Evolutionary conservation across 2,888 invertebrate species (phyloP), one percentile per base, ranked within the genome.

Genomic region (Epinotia bilunana): DNA sequence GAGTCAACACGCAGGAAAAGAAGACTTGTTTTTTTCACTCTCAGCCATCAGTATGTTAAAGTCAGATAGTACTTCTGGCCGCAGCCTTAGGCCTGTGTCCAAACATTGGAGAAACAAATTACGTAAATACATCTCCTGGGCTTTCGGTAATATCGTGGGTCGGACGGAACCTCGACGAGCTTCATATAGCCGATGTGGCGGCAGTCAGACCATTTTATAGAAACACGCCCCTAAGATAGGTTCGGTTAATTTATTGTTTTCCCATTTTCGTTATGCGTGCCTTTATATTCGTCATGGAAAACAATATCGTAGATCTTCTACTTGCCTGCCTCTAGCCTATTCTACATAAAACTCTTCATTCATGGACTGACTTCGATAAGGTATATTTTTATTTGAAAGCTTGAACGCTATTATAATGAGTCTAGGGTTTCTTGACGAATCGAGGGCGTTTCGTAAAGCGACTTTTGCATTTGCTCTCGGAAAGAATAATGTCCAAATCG

Each of bases 121-220:
- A 75, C 75, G 67, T 72, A 72, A 75, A 72, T 75, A 75, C 75
- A 75, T 75, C 75, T 71, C 70, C 70, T 74, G 74, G 70, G 70
- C 43, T 74, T 74, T 71, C 53, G 70, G 70, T 74, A 74, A 71
- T 74, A 74, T 74, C 70, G 70, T 39, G 64, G 74, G 74, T 65
- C 60, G 70, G 63, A 74, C 60, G 70, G 63, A 74, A 70, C 74
- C 63, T 70, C 69, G 69, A 49, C 49, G 53, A 39, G 33, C 61
- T n/a, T 49, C 55, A 16, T 23, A n/a, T 64, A 16, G 39, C 13
- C 13, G 16, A 18, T 57, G 3, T 12, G 9, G 20, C 5, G 61
- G 18, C 70, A 64, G 64, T 39, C 43, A 18, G 11, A 6, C 57
- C n/a, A 60, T 46, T 65, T 65, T 43, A 18, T 58, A 53, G 28